Percentiles rank a stretch among this genome's conserved stretches.
Conservation (phyloP, 2,888 invertebrate species). For the Tetragnatha montana region DNA sequence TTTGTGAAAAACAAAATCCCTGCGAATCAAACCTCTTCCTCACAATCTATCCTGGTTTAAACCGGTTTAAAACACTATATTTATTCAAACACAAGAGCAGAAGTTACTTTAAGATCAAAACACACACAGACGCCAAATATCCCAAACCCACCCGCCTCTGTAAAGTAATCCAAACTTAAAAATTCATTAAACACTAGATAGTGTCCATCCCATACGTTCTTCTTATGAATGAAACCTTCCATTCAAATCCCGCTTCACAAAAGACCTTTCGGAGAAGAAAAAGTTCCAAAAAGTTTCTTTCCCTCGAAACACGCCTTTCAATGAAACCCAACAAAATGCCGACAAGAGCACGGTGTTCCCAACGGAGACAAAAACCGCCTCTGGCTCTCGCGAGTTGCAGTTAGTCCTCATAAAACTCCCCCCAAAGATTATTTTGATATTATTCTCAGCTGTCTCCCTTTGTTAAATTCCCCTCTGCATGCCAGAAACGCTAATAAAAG, state of each 20-base stretch:
- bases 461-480: neutral
- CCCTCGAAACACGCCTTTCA: neutral
- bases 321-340: neutral
- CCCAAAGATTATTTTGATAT: constrained; percentile 10
- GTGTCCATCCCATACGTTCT: too few relatives aligned
- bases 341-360: neutral
- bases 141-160: too few relatives aligned
- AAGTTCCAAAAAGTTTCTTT: neutral
- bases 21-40: too few relatives aligned
- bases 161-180: too few relatives aligned
- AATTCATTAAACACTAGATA: too few relatives aligned
- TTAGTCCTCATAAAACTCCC: neutral
- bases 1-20: too few relatives aligned
- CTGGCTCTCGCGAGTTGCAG: neutral
- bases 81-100: too few relatives aligned
- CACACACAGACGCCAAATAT: too few relatives aligned
- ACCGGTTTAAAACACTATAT: too few relatives aligned
- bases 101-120: too few relatives aligned
- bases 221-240: too few relatives aligned
- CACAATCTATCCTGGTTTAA: too few relatives aligned
- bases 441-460: neutral
- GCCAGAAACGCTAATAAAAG: neutral
- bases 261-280: neutral
- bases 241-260: neutral
- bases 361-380: neutral